phyloP scores from a whole-genome alignment of 2,797 vertebrate species.

The Tokudaia muenninki region DNA sequence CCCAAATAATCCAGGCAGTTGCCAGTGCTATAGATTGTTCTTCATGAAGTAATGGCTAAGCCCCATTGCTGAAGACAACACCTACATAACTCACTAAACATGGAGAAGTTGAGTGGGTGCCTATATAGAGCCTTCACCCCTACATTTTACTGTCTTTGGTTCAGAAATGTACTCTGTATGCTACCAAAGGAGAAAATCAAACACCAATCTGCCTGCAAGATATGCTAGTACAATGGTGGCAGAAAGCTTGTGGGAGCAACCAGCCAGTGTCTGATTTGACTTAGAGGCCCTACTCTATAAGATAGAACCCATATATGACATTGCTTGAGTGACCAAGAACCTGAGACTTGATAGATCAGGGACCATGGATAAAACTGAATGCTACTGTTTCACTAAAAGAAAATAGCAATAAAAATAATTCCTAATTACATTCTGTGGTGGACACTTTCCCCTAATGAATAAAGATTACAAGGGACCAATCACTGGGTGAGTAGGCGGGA shows the following conservation, averaged over 20 bases:
- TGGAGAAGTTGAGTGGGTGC: not conserved
- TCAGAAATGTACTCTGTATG: not conserved
- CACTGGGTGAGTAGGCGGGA: too few species aligned
- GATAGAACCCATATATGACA: too few species aligned
- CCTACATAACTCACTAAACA: not conserved
- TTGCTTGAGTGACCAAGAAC: not conserved
- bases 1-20: not conserved
- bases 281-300: too few species aligned
- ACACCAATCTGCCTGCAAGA: not conserved
- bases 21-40: not conserved
- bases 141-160: not conserved
- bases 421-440: not conserved
- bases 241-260: too few species aligned
- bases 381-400: not conserved
- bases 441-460: too few species aligned
- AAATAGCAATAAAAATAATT: not conserved
- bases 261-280: not conserved
- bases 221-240: not conserved
- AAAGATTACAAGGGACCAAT: too few species aligned
- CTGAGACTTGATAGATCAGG: not conserved
- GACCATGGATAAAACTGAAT: not conserved
- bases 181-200: not conserved
- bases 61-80: not conserved
- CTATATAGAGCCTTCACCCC: not conserved
- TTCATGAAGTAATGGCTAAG: not conserved